Conservation (phyloP, 2,113 vertebrate species). For the Siniperca knerii region DNA sequence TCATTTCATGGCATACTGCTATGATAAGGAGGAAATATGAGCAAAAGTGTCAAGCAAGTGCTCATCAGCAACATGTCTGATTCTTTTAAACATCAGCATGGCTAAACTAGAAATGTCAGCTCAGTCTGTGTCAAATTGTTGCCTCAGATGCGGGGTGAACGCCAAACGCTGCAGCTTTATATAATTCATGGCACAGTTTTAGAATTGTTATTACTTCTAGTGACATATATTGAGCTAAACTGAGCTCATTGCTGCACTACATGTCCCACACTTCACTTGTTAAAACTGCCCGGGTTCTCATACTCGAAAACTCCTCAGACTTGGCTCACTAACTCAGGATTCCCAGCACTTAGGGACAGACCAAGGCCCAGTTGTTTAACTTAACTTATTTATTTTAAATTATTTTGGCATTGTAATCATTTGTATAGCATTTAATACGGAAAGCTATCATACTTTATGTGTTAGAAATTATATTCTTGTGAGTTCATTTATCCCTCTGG, state of each 20-base stretch:
- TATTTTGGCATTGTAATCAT: conserved; percentile 31
- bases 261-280: conserved; percentile 22
- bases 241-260: conserved; percentile 1
- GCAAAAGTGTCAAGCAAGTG: conserved; percentile 32
- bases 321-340: conserved; percentile 23
- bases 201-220: conserved; percentile 32
- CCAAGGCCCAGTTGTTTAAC: conserved; percentile 19
- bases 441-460: conserved; percentile 31
- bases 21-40: conserved; percentile 47
- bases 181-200: conserved; percentile 45
- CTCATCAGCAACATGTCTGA: conserved; percentile 55
- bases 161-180: conserved; percentile 44
- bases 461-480: conserved; percentile 1
- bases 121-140: conserved; percentile 55
- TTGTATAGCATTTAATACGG: conserved; percentile 5
- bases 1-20: background rate
- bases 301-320: conserved; percentile 24
- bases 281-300: conserved; percentile 5
- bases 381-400: no score
- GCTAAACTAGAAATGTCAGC: conserved; percentile 68
- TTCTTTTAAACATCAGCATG: conserved; percentile 44
- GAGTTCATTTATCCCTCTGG: conserved; percentile 22
- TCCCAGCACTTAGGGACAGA: conserved; percentile 3
- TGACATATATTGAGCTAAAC: conserved; percentile 32
- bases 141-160: conserved; percentile 36